These are phyloP conservation scores for Cyrtodaria siliqua DNA, from an alignment of 2,888 invertebrate genomes.

Conservation along the genomic window DNA sequence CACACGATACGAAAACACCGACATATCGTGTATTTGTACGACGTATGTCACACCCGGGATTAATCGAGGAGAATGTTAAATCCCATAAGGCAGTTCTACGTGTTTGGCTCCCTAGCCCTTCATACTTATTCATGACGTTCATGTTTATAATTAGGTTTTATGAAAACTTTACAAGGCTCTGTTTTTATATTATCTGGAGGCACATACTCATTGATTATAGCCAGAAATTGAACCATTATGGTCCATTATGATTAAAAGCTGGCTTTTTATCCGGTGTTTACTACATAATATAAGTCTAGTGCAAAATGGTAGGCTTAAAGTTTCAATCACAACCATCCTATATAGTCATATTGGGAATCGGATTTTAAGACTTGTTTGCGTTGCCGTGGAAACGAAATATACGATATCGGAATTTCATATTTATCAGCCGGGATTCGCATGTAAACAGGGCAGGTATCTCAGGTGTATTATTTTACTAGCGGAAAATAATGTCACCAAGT, in stretches of 20 bases:
- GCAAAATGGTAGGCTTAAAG: constrained; percentile 49
- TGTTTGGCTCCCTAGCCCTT: no score
- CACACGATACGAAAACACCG: no score
- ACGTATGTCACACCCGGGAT: no score
- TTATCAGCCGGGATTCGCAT: constrained; percentile 28
- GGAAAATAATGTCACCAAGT: constrained; percentile 1
- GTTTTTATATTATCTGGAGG: not conserved
- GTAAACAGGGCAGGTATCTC: constrained; percentile 52
- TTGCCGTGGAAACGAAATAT: constrained; percentile 63
- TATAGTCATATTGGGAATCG: constrained; percentile 57
- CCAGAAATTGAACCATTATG: no score
- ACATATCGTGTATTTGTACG: no score
- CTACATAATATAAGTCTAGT: constrained; percentile 1
- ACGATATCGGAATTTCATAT: constrained; percentile 67
- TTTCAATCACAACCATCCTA: constrained; percentile 55
- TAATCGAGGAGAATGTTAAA: no score
- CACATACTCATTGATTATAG: constrained; percentile 4
- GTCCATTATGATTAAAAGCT: not conserved
- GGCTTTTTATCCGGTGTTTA: not conserved
- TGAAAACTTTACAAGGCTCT: no score
- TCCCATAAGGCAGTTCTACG: no score
- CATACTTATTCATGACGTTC: no score
- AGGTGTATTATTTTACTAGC: constrained; percentile 22
- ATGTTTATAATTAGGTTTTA: no score
- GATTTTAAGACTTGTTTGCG: constrained; percentile 61